These are phyloP conservation scores for Channa argus DNA, from an alignment of 2,113 vertebrate genomes.

Conservation along the genomic window DNA sequence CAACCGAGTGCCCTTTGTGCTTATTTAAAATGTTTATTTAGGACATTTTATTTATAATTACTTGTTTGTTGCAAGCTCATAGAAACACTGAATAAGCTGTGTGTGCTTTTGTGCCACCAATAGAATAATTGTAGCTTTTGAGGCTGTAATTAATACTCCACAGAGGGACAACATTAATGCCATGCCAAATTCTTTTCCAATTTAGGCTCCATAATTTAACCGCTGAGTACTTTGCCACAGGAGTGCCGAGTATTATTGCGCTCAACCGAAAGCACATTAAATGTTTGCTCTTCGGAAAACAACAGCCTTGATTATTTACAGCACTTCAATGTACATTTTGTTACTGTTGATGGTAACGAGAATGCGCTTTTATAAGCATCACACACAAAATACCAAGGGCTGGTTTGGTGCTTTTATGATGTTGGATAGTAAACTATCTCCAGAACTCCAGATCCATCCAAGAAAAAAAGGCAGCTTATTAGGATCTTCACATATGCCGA, in stretches of 20 bases:
- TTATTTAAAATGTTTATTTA: not conserved
- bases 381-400: not conserved
- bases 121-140: slow-evolving; percentile 1
- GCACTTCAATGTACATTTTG: slow-evolving; percentile 4
- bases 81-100: not conserved
- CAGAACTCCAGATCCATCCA: not conserved
- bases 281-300: not conserved
- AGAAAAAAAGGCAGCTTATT: not conserved
- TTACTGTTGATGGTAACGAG: not conserved
- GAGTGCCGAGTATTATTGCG: slow-evolving; percentile 1
- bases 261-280: not conserved
- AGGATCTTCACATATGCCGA: slow-evolving; percentile 19
- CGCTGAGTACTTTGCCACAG: not conserved
- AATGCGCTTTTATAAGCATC: not conserved
- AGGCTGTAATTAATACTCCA: not conserved
- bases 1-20: not conserved
- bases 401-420: not conserved
- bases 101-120: not conserved
- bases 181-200: slow-evolving; percentile 8
- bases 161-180: not conserved
- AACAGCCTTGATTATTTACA: slow-evolving; percentile 21
- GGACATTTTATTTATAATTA: slow-evolving; percentile 4
- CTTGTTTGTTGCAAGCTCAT: not conserved
- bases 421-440: not conserved
- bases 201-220: not conserved